Evolutionary conservation across 2,113 vertebrate genomes (phyloP), one percentile per base, ranked within the genome.

Genomic region (Opisthocomus hoazin): DNA sequence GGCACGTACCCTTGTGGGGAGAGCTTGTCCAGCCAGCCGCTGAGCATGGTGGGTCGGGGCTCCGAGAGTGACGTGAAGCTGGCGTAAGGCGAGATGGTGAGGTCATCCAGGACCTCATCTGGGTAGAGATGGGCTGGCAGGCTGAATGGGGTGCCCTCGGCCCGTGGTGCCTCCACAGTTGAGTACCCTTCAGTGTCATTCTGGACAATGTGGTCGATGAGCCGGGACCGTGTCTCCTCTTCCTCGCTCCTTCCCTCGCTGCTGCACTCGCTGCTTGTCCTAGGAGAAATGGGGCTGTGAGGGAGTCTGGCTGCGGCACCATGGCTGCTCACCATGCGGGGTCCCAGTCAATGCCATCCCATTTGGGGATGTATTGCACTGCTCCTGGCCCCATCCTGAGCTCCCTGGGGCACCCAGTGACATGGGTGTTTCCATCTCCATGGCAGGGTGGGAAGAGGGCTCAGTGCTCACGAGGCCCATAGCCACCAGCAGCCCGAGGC

Each of bases 1-100:
- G 50, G 18, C 90, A 95, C 97, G 0, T 97, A 99, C 99, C 99
- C 99, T 90, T 99, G 99, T 15, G 99, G 99, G 12, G 99, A 99
- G n/a, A 99, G 98, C 95, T 99, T 99, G 97, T 99, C 99, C 94
- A 99, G 97, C 99, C 99, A 99, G 87, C 99, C 98, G 1, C 98
- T 98, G 93, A 99, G 98, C 96, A 99, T 96, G 75, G 99, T 98
- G 15, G 96, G 95, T 2, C 98, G 97, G 46, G 95, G 98, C 94
- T 99, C 99, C 0, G 97, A 98, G 15, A 98, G 96, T 1, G 98
- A 99, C 2, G 99, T 98, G 97, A 99, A 99, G 97, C 99, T 99
- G 97, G 99, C 99, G 0, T 99, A 99, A 1, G 99, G 99, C 15
- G 99, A 99, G 96, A 99, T 99, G 94, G 98, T 98, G 89, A 99